A percentile compares a stretch with the other conserved stretches of the same genome.
phyloP scores from a whole-genome alignment of 2,888 invertebrate genomes.

The Stenchaetothrips biformis region DNA sequence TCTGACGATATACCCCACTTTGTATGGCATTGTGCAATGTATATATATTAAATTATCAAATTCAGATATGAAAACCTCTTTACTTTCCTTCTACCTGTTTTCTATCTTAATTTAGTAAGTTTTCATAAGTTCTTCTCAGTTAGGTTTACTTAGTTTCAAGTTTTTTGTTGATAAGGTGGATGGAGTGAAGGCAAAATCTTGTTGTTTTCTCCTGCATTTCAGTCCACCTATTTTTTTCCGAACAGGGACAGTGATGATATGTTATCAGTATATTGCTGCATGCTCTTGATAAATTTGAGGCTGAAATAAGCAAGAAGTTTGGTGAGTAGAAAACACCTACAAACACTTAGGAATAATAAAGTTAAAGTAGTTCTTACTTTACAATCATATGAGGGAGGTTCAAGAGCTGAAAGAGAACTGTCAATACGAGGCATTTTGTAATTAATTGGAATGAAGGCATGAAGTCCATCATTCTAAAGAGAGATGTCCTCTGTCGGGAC shows the following conservation, averaged over 20 bases:
- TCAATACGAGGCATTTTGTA: conserved; percentile 26
- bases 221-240: conserved; percentile 34
- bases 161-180: neutral
- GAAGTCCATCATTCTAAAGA: conserved; percentile 28
- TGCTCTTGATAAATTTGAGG: conserved; percentile 30
- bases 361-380: neutral
- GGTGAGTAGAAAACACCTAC: neutral
- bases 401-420: conserved; percentile 19
- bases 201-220: conserved; percentile 26
- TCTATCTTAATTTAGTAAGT: neutral
- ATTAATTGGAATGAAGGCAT: conserved; percentile 29
- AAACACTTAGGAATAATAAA: neutral
- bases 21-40: neutral
- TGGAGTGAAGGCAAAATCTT: neutral
- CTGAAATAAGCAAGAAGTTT: neutral
- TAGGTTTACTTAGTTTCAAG: neutral
- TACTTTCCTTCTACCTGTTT: neutral
- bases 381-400: neutral
- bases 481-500: conserved; percentile 32
- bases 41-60: neutral
- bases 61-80: neutral
- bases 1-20: too few relatives aligned
- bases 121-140: neutral
- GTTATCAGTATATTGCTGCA: conserved; percentile 34
- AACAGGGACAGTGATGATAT: conserved; percentile 30